A percentile compares a stretch with the other conserved stretches of the same genome.
Conservation (phyloP, 2,888 invertebrate species). For the Chrysomela aeneicollis region DNA sequence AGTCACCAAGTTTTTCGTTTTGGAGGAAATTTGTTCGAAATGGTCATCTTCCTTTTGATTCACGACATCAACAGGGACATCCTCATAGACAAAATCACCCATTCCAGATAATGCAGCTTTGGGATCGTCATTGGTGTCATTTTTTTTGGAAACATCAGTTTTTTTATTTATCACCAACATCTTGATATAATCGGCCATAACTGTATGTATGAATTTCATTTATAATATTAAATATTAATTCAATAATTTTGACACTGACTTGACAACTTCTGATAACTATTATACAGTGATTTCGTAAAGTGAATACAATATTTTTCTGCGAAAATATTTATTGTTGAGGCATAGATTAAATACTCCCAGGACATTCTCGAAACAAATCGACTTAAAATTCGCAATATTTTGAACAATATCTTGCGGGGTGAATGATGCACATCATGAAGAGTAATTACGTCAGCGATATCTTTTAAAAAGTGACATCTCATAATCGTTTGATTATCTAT, state of each 20-base stretch:
- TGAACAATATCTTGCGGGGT: too few relatives aligned
- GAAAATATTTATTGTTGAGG: too few relatives aligned
- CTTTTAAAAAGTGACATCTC: too few relatives aligned
- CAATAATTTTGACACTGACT: constrained; percentile 26
- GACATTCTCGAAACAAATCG: too few relatives aligned
- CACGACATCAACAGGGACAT: constrained; percentile 7
- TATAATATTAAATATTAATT: constrained; percentile 11
- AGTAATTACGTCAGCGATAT: too few relatives aligned
- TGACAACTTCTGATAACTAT: constrained; percentile 4
- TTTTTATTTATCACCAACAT: constrained; percentile 21
- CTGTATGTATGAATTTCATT: constrained; percentile 35
- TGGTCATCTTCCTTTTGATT: constrained; percentile 31
- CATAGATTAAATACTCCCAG: too few relatives aligned
- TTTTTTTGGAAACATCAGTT: constrained; percentile 10
- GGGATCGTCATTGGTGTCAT: constrained; percentile 15
- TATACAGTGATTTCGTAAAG: too few relatives aligned
- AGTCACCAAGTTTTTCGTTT: constrained; percentile 36
- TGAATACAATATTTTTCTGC: too few relatives aligned
- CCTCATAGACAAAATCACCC: constrained; percentile 39
- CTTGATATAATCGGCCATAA: constrained; percentile 35
- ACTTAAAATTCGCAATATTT: too few relatives aligned
- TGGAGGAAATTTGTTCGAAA: constrained; percentile 31
- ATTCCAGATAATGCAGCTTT: constrained; percentile 28
- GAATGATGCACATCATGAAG: too few relatives aligned
- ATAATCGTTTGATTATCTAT: too few relatives aligned